Evolutionary conservation across 2,797 vertebrate species (phyloP), one percentile per base, ranked within the genome.

Genomic region (Macropus fuliginosus): DNA sequence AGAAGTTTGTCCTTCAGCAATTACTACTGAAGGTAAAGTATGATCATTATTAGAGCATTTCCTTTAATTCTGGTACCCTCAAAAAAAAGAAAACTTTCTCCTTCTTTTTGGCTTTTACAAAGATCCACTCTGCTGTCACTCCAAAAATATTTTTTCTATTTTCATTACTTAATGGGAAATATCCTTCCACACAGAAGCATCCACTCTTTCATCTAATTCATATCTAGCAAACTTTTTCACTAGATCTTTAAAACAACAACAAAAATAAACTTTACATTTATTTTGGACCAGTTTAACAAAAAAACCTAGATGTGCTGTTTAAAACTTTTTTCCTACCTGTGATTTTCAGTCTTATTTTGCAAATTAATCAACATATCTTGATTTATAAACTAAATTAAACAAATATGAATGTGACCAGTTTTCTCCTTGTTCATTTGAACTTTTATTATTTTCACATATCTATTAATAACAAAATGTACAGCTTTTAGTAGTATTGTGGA

Each of bases 1-100:
- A 98, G 99, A 99, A 98, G 98, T 99, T 98, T 99, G 99, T 98
- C 99, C 99, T 66, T 97, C 98, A 97, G 99, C 99, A 94, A 27
- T 99, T 95, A 56, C 98, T 91, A 96, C 98, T 91, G 99, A 99
- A 96, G 99, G 99, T 99, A 99, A 93, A 91, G 92, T 94, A 62
- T 54, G 87, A 96, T 96, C 55, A 90, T 13, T 91, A 8, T 74
- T 34, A 50, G 81, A 90, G 50, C 27, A 27, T 4, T 56, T 29
- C 55, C 81, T 95, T 93, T 4, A 50, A 55, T 93, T 91, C 31
- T 94, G 90, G 34, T 56, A 56, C 27, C 87, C 21, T 27, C 18
- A 46, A 56, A 81, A 81, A 81, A 81, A 81, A 24, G 5, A 74
- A 94, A 96, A 62, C 56, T 59, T 90, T 95, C 81, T 94, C 2